Evolutionary conservation across 1,140 invertebrate genomes (phyloP).

Genomic region (Trachymyrmex cornetzi): DNA sequence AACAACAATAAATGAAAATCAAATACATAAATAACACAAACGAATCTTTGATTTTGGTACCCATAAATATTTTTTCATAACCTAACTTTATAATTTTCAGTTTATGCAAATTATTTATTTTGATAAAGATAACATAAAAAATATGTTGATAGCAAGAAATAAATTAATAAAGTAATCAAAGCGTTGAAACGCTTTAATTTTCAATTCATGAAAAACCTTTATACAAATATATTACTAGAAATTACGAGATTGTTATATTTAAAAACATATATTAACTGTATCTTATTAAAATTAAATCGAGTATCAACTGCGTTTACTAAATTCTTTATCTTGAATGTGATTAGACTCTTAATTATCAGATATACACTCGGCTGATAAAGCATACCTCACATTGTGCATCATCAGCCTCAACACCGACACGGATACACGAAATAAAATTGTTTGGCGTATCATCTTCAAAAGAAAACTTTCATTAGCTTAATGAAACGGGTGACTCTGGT

Average conservation of each 20-base stretch:
- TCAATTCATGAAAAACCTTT: not conserved
- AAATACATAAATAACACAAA: too few species aligned
- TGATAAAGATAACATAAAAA: not conserved
- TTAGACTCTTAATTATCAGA: conserved; percentile 38
- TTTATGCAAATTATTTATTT: not conserved
- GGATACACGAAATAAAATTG: conserved; percentile 65
- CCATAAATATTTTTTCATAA: too few species aligned
- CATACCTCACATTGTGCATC: not conserved
- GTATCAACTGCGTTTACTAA: not conserved
- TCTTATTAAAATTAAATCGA: not conserved
- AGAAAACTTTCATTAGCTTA: conserved; percentile 80
- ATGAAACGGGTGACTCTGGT: conserved; percentile 77
- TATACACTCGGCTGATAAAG: not conserved
- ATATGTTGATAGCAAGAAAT: not conserved
- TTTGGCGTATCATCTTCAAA: conserved; percentile 72
- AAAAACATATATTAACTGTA: not conserved
- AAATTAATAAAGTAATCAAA: not conserved
- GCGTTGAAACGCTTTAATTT: not conserved
- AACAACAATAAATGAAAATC: too few species aligned
- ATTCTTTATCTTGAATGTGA: not conserved
- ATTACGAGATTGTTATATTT: not conserved
- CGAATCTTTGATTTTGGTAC: too few species aligned
- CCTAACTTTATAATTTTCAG: too few species aligned
- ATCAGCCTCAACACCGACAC: not conserved
- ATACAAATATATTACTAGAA: too few species aligned